Conservation (phyloP, 2,113 vertebrate genomes). For the Scomber colias region DNA sequence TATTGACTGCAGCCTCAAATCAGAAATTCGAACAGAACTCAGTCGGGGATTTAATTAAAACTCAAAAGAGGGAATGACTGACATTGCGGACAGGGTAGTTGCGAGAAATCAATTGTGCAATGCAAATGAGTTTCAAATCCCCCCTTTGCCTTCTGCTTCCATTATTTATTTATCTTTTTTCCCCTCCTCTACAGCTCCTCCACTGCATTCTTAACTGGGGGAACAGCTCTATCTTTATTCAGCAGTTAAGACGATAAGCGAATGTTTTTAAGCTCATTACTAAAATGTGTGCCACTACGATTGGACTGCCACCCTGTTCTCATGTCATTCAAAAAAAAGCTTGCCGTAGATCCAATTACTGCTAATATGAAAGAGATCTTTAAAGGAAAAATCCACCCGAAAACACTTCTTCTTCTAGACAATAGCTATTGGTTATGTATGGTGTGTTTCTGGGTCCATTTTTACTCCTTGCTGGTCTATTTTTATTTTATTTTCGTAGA, state of each 20-base stretch:
- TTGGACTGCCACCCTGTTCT: slow-evolving; percentile 38
- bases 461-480: slow-evolving; percentile 4
- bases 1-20: slow-evolving; percentile 78
- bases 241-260: slow-evolving; percentile 50
- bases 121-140: slow-evolving; percentile 73
- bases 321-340: slow-evolving; percentile 24
- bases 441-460: background rate
- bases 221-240: slow-evolving; percentile 48
- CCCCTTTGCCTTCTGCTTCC: slow-evolving; percentile 33
- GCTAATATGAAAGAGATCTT: slow-evolving; percentile 19
- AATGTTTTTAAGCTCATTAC: slow-evolving; percentile 65
- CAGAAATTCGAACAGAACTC: slow-evolving; percentile 77
- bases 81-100: slow-evolving; percentile 73
- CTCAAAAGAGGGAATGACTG: slow-evolving; percentile 78
- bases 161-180: slow-evolving; percentile 52
- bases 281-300: slow-evolving; percentile 39
- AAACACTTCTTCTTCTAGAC: background rate
- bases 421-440: background rate
- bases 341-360: slow-evolving; percentile 41
- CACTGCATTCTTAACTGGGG: slow-evolving; percentile 43
- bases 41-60: slow-evolving; percentile 84
- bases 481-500: slow-evolving; percentile 19
- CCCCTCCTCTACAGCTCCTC: slow-evolving; percentile 1
- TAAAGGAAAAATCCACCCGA: slow-evolving; percentile 13
- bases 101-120: slow-evolving; percentile 78